Evolutionary conservation across 2,113 vertebrate genomes (phyloP).

Genomic region (Dissostichus mawsoni): DNA sequence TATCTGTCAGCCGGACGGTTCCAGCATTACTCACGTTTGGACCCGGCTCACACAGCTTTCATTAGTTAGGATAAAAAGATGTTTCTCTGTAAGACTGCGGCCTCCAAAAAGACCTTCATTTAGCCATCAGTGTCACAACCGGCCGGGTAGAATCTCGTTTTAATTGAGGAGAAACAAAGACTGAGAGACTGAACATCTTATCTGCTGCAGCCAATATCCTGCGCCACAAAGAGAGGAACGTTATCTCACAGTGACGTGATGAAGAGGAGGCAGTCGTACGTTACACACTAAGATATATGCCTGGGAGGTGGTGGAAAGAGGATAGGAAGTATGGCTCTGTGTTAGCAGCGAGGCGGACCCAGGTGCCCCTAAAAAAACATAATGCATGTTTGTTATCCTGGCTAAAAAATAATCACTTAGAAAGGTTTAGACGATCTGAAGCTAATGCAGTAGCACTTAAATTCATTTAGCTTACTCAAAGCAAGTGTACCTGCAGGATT

Average conservation of each 20-base stretch:
- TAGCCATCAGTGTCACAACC: conserved; percentile 59
- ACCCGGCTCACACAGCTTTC: conserved; percentile 66
- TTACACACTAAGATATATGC: background rate
- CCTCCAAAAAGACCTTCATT: conserved; percentile 52
- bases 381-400: too few relatives aligned
- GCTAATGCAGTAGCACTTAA: too few relatives aligned
- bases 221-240: conserved; percentile 53
- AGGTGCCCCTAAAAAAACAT: too few relatives aligned
- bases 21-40: conserved; percentile 78
- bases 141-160: conserved; percentile 49
- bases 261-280: conserved; percentile 29
- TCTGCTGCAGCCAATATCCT: conserved; percentile 71
- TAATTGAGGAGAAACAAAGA: conserved; percentile 73
- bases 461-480: too few relatives aligned
- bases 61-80: conserved; percentile 78
- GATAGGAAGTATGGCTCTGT: background rate
- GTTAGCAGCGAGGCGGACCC: background rate
- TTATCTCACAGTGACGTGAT: conserved; percentile 68
- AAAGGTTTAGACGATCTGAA: too few relatives aligned
- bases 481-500: too few relatives aligned
- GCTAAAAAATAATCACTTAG: too few relatives aligned
- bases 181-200: conserved; percentile 74
- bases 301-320: background rate
- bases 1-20: conserved; percentile 59
- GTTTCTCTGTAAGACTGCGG: conserved; percentile 48